Evolutionary conservation across 2,797 vertebrate genomes (phyloP), one percentile per base, ranked within the genome.

Genomic region (Tiaroga cobitis): DNA sequence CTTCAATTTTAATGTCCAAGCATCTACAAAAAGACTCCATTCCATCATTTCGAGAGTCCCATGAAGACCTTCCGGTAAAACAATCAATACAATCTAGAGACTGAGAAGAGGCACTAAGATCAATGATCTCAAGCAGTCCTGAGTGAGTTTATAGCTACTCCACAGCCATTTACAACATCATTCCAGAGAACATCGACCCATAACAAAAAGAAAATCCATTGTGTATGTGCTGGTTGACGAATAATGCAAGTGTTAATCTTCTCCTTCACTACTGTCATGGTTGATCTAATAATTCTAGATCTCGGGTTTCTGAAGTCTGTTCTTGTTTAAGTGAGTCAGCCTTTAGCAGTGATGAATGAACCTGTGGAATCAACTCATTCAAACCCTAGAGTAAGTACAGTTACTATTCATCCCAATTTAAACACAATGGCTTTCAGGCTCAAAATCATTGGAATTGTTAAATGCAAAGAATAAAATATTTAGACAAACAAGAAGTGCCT

Each of bases 61-160:
- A 9, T 8, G 56, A 34, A 63, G 41, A 74, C 37, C 56, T 19
- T 84, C 32, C 34, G 6, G 37, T 59, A 41, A 69, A 59, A 56
- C 63, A 78, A 69, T 59, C 49, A 59, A 69, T 59, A 24, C 54
- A 41, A 84, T 70, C 74, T 84, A 80, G 46, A 86, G 18, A 54
- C 21, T 16, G 59, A 74, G 4, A 83, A 85, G 84, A 81, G 84
- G 86, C 82, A 87, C 86, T 69, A 81, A 73, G 49, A 76, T 68
- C 72, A 21, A 65, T 68, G 29, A 18, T 80, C 63, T 87, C 26
- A 51, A 77, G 51, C 39, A 70, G 70, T 77, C 88, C 88, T 88
- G 88, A 89, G 88, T 70, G 26, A 85, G 82, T 76, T 70, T 54
- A 85, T 34, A 56, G 83, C 70, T 87, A 75, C 70, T 68, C 46